phyloP scores from a whole-genome alignment of 2,113 vertebrate species.

The Donacobius atricapilla region DNA sequence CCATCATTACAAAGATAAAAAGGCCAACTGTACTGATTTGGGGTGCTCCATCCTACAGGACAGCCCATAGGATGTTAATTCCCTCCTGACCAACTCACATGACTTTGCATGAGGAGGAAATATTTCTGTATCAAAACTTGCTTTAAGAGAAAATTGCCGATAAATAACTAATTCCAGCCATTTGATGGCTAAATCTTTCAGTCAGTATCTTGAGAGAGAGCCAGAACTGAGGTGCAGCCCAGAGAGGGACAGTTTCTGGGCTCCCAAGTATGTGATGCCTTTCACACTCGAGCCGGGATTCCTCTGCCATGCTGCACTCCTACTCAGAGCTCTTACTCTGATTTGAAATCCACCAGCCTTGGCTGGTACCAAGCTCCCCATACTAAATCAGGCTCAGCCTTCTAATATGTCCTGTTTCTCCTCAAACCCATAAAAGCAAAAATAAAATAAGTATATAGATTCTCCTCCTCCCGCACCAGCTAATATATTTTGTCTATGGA shows the following conservation, averaged over 20 bases:
- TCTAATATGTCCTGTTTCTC: neutral
- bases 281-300: neutral
- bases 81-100: neutral
- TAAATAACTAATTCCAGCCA: neutral
- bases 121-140: neutral
- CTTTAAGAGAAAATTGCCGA: neutral
- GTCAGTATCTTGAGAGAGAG: neutral
- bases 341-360: neutral
- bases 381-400: neutral
- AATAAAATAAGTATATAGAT: neutral
- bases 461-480: neutral
- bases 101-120: neutral
- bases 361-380: neutral
- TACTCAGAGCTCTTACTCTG: neutral
- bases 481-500: neutral
- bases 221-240: neutral
- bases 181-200: neutral
- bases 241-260: neutral
- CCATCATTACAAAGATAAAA: neutral
- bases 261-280: accelerated
- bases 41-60: neutral
- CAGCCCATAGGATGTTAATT: neutral
- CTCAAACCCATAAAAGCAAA: neutral
- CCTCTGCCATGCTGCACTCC: accelerated
- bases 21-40: too few species aligned